These are phyloP conservation scores for Aldrovandia affinis DNA, from an alignment of 2,797 vertebrate genomes.

Conservation along the genomic window DNA sequence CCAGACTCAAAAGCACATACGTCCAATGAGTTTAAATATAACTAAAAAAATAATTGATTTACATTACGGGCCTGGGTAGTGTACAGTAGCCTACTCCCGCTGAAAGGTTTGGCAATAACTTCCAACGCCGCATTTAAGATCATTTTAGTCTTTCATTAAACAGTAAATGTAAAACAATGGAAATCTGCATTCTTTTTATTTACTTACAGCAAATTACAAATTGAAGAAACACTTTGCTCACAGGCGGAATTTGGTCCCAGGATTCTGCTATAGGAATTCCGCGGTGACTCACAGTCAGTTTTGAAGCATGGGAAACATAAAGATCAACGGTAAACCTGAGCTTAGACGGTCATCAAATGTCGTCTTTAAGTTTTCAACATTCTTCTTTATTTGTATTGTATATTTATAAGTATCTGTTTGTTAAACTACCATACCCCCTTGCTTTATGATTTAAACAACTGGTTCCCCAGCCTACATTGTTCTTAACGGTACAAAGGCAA, in stretches of 20 bases:
- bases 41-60: not conserved
- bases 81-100: not conserved
- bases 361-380: not conserved
- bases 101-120: not conserved
- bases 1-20: slow-evolving; percentile 7
- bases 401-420: not conserved
- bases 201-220: not conserved
- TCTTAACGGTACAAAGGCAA: not conserved
- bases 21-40: slow-evolving; percentile 8
- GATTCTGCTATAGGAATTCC: not conserved
- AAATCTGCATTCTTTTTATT: not conserved
- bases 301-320: no score
- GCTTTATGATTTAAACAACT: not conserved
- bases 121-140: not conserved
- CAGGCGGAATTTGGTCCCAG: not conserved
- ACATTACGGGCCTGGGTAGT: not conserved
- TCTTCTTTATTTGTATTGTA: not conserved
- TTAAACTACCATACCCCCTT: not conserved
- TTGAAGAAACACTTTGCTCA: not conserved
- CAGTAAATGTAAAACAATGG: not conserved
- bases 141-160: not conserved
- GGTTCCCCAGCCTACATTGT: not conserved
- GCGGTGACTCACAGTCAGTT: no score
- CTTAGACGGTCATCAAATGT: not conserved
- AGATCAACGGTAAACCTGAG: not conserved